phyloP scores from a whole-genome alignment of 2,888 invertebrate genomes.

The Hypercompe scribonia region DNA sequence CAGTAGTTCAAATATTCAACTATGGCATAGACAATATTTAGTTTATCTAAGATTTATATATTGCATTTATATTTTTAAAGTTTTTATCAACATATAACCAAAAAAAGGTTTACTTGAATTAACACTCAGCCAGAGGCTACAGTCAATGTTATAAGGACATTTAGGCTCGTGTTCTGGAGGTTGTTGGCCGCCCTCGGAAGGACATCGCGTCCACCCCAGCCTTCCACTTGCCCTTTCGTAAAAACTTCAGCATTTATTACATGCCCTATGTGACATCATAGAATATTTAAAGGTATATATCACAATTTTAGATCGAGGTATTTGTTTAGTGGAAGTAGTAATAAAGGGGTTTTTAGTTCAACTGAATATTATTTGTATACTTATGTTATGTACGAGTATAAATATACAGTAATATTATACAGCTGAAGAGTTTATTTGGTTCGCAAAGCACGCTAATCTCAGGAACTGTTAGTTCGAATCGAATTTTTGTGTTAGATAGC shows the following conservation, averaged over 20 bases:
- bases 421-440: no score
- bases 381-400: no score
- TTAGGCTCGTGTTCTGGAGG: constrained; percentile 26
- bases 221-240: constrained; percentile 39
- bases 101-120: neutral
- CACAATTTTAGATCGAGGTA: neutral
- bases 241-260: constrained; percentile 26
- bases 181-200: constrained; percentile 57
- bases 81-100: neutral
- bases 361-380: no score
- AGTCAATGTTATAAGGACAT: constrained; percentile 7
- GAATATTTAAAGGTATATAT: neutral
- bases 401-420: no score
- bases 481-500: no score
- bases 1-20: no score
- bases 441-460: no score
- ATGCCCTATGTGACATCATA: neutral
- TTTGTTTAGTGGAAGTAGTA: neutral
- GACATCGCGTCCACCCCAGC: constrained; percentile 57
- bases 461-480: no score
- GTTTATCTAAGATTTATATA: no score
- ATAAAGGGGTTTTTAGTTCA: neutral
- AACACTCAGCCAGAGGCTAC: neutral
- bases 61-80: no score
- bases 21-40: no score